These are phyloP conservation scores for Drosophila quinaria DNA, from an alignment of 2,888 invertebrate species.

Conservation along the genomic window DNA sequence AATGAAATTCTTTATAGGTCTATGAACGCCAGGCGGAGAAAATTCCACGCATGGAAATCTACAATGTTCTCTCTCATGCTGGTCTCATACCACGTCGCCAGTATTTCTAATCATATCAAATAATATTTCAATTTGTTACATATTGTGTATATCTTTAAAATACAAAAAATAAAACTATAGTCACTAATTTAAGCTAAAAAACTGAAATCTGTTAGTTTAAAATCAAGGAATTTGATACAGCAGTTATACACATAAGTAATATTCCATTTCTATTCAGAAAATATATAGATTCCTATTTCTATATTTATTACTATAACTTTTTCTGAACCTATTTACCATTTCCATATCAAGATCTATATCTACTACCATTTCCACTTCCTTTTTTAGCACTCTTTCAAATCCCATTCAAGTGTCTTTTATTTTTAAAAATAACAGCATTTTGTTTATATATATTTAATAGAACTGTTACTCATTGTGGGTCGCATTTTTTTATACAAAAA, in stretches of 20 bases:
- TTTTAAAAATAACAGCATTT: conserved; percentile 53
- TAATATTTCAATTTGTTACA: conserved; percentile 33
- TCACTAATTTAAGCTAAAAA: conserved; percentile 69
- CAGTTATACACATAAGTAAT: too few relatives aligned
- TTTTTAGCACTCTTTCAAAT: neutral
- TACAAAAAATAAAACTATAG: conserved; percentile 58
- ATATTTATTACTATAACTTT: neutral
- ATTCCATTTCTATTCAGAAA: neutral
- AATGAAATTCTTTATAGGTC: conserved; percentile 85
- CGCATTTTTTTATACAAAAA: conserved; percentile 26
- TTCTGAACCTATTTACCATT: neutral
- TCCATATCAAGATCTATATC: neutral
- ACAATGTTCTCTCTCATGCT: conserved; percentile 89
- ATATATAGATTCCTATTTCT: neutral
- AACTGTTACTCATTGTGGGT: conserved; percentile 22
- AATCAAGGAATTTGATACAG: neutral
- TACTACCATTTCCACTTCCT: neutral
- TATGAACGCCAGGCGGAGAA: conserved; percentile 88
- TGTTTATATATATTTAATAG: conserved; percentile 40
- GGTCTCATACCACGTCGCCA: conserved; percentile 87
- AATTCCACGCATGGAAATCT: conserved; percentile 88
- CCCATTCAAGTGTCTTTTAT: neutral
- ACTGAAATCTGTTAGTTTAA: neutral
- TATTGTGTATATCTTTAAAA: conserved; percentile 30
- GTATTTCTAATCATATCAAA: conserved; percentile 47